Conservation (phyloP, 2,888 invertebrate genomes). For the Euplagia quadripunctaria region DNA sequence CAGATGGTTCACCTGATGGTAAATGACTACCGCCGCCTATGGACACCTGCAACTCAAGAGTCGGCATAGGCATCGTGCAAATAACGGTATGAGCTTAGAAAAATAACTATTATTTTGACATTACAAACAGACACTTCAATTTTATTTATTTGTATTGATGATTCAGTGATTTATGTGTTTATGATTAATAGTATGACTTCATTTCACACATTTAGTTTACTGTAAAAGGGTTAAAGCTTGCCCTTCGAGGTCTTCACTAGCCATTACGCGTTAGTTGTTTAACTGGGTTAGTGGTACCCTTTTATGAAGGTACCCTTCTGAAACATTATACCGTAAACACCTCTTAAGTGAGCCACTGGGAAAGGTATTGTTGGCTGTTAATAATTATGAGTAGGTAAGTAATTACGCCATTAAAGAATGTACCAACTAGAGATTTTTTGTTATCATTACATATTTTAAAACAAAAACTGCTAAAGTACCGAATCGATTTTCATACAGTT, state of each 20-base stretch:
- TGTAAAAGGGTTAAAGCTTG: neutral
- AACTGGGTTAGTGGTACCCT: constrained; percentile 5
- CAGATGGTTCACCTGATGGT: too few species aligned
- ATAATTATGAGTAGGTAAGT: neutral
- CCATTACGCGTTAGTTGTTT: neutral
- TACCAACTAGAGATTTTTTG: neutral
- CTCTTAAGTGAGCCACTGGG: neutral
- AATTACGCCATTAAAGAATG: neutral
- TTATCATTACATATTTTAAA: too few species aligned
- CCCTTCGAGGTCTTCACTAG: constrained; percentile 4
- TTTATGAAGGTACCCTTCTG: neutral
- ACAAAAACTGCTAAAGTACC: too few species aligned
- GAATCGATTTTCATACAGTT: too few species aligned
- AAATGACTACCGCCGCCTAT: too few species aligned
- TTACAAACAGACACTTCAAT: too few species aligned
- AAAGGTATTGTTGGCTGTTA: neutral
- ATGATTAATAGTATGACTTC: neutral
- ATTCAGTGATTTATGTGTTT: too few species aligned
- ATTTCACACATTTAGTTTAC: neutral
- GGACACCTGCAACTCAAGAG: too few species aligned
- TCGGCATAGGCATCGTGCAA: too few species aligned
- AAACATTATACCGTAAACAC: constrained; percentile 8
- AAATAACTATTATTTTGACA: too few species aligned
- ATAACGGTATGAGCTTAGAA: too few species aligned
- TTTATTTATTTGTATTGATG: too few species aligned